A percentile compares a stretch with the other conserved stretches of the same genome.
phyloP scores from a whole-genome alignment of 1,140 invertebrate species.

The Wasmannia auropunctata region DNA sequence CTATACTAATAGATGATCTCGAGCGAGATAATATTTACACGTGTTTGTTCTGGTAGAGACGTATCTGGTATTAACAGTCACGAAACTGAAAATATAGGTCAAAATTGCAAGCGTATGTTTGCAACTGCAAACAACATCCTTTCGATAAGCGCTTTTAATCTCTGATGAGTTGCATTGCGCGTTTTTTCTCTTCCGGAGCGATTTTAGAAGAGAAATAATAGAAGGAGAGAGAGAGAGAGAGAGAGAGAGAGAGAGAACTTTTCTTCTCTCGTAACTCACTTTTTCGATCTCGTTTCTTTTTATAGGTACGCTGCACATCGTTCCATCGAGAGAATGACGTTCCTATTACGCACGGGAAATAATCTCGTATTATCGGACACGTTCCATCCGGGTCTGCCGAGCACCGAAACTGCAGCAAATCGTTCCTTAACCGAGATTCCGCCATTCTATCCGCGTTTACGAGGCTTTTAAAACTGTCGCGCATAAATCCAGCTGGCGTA shows the following conservation, averaged over 20 bases:
- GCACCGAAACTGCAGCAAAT: conserved; percentile 2
- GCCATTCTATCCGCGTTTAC: conserved; percentile 29
- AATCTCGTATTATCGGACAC: conserved; percentile 21
- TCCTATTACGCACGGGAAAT: conserved; percentile 20
- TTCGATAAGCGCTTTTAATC: conserved; percentile 26
- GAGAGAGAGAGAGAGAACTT: too few relatives aligned
- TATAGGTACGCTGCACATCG: not conserved
- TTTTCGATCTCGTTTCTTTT: conserved; percentile 12
- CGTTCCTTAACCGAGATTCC: conserved; percentile 29
- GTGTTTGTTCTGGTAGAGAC: not conserved
- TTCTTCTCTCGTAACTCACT: not conserved
- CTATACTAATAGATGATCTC: not conserved
- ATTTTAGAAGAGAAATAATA: not conserved
- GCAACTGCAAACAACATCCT: conserved; percentile 4
- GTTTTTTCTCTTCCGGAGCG: not conserved
- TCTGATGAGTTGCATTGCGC: not conserved
- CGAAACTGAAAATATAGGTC: conserved; percentile 15
- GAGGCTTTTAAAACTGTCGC: conserved; percentile 28
- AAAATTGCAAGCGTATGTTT: not conserved
- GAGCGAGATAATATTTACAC: not conserved
- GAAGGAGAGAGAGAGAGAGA: not conserved
- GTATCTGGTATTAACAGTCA: not conserved
- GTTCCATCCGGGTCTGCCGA: not conserved
- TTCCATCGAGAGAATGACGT: not conserved
- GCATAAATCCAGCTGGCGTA: conserved; percentile 5